A percentile compares a stretch with the other conserved stretches of the same genome.
Evolutionary conservation across 2,797 vertebrate species (phyloP).

Genomic region (Vultur gryphus): DNA sequence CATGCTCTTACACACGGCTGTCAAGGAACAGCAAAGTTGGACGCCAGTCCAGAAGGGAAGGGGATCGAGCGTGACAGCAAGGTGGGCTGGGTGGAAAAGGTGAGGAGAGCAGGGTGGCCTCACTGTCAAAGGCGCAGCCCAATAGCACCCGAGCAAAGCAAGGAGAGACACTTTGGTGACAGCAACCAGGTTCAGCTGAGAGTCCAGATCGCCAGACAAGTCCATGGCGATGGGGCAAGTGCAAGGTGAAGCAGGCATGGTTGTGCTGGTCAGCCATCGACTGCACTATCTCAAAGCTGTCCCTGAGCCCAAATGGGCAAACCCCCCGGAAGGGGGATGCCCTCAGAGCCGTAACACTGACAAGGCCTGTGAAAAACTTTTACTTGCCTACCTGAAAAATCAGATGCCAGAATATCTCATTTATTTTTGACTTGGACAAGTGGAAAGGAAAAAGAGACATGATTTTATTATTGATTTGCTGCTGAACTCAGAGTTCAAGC

Average conservation of each 20-base stretch:
- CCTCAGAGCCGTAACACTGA: neutral
- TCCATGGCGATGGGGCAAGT: neutral
- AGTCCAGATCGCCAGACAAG: neutral
- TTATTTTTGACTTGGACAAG: neutral
- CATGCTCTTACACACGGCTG: neutral
- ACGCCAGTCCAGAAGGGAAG: neutral
- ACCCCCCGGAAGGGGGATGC: neutral
- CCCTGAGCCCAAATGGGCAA: neutral
- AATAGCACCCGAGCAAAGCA: neutral
- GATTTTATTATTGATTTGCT: neutral
- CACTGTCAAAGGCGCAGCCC: neutral
- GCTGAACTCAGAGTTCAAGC: neutral
- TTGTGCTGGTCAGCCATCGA: rapidly evolving
- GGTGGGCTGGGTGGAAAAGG: neutral
- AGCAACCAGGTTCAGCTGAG: neutral
- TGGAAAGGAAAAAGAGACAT: neutral
- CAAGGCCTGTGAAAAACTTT: neutral
- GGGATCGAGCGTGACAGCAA: rapidly evolving
- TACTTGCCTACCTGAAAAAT: neutral
- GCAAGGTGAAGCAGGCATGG: neutral
- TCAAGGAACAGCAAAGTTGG: neutral
- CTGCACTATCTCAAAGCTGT: neutral
- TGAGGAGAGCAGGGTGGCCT: neutral
- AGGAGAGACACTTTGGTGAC: neutral
- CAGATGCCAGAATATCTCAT: neutral